Conservation (phyloP, 2,113 vertebrate species). For the Limanda limanda region DNA sequence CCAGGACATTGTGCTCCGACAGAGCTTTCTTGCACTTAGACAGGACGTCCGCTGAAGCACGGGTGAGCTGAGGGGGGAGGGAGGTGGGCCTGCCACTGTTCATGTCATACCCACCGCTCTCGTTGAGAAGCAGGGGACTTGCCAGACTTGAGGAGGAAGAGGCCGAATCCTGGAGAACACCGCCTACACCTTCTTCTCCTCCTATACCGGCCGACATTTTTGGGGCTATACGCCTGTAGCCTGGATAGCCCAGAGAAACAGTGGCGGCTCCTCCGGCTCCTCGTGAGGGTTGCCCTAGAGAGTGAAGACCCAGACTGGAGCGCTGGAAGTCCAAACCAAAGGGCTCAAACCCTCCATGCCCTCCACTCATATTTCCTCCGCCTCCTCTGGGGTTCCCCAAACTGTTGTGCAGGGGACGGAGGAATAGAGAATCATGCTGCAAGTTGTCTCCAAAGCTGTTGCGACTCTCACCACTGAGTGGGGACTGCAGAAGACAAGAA, state of each 20-base stretch:
- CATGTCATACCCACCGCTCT: constrained; percentile 78
- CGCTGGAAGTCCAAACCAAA: constrained; percentile 91
- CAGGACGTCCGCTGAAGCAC: constrained; percentile 95
- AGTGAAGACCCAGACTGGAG: constrained; percentile 89
- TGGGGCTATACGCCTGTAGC: constrained; percentile 94
- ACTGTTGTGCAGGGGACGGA: constrained; percentile 88
- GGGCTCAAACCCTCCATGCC: constrained; percentile 80
- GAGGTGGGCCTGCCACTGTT: constrained; percentile 74
- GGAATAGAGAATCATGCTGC: constrained; percentile 88
- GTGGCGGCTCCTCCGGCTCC: constrained; percentile 74
- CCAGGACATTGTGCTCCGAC: constrained; percentile 97
- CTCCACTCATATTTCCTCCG: constrained; percentile 72
- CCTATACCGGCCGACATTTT: constrained; percentile 83
- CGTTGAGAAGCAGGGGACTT: constrained; percentile 87
- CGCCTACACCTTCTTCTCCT: constrained; percentile 83
- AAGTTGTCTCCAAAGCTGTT: constrained; percentile 81
- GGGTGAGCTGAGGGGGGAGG: constrained; percentile 88
- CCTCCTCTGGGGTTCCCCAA: constrained; percentile 76
- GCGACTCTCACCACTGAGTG: constrained; percentile 70
- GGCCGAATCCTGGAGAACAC: constrained; percentile 85
- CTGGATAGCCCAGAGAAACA: constrained; percentile 80
- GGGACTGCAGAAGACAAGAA: constrained; percentile 79
- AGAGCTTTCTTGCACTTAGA: constrained; percentile 98
- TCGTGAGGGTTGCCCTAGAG: constrained; percentile 84
- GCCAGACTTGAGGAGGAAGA: constrained; percentile 75